Conservation (phyloP, 2,797 vertebrate genomes). For the Chelonia mydas region DNA sequence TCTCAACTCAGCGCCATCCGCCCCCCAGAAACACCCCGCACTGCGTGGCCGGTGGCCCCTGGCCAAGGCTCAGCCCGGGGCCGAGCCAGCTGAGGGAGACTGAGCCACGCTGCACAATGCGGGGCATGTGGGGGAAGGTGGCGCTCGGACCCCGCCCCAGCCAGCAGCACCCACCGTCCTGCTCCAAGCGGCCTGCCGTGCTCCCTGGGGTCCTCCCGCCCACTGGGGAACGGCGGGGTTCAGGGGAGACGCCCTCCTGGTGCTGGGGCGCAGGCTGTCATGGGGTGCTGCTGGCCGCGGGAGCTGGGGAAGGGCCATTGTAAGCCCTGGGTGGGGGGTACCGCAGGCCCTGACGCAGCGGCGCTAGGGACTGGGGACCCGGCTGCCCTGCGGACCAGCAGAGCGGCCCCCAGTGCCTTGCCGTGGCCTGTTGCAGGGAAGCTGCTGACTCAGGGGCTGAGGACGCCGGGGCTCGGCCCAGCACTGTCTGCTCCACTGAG, state of each 20-base stretch:
- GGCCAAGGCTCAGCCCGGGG: not conserved
- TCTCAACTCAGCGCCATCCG: not conserved
- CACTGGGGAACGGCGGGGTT: not conserved
- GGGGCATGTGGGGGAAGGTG: too few species aligned
- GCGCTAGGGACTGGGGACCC: not conserved
- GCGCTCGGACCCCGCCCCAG: too few species aligned
- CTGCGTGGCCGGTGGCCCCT: too few species aligned
- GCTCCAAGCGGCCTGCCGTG: not conserved
- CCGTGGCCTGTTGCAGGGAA: not conserved
- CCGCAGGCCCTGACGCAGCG: too few species aligned
- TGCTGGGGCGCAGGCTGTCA: too few species aligned
- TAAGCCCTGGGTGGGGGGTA: too few species aligned
- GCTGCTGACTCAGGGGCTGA: not conserved
- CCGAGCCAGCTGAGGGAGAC: not conserved
- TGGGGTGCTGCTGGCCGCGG: too few species aligned
- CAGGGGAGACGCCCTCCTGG: not conserved
- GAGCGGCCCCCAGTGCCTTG: not conserved
- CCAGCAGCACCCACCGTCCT: too few species aligned
- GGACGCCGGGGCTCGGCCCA: not conserved
- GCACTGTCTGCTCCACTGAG: not conserved
- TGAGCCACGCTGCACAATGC: not conserved
- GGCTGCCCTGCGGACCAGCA: not conserved
- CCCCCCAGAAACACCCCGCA: too few species aligned
- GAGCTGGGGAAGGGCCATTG: too few species aligned
- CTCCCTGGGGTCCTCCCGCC: not conserved